Base-by-base conservation (phyloP, 2,797 vertebrate genomes). In the Remorina albescens region DNA sequence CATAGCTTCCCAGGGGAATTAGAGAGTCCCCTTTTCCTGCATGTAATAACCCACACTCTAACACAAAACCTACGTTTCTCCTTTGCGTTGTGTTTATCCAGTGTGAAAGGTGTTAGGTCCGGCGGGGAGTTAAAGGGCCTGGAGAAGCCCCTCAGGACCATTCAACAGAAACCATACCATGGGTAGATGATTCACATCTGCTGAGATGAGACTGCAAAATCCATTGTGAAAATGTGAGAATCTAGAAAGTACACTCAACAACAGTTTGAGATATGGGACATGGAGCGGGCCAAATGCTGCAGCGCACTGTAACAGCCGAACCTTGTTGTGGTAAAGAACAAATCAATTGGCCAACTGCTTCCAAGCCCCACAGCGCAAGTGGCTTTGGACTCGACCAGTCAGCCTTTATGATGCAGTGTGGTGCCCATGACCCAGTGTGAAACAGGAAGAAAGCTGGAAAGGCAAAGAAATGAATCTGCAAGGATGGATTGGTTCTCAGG, bases 41-140 rank as follows among this genome's bases (percentile, higher is more conserved):
- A 72, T 84, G 78, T 88, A 86, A 88, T 86, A 91, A 85, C 84
- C 84, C 70, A 32, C 70, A 74, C 47, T 76, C 69, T 42, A 80
- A 91, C 81, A 87, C 84, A 80, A 90, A 93, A 88, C 78, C 28
- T 79, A 28, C 66, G 44, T 85, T 83, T 82, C 76, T 81, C 77
- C 75, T 84, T 81, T 81, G 86, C 82, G 82, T 85, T 71, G 71
- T 90, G 86, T 89, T 91, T 92, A 87, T 90, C 59, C 78, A 89
- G 75, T 75, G 82, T 80, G 83, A 85, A 91, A 91, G 90, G 91
- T 91, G 91, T 91, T 88, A 88, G 76, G 87, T 92, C 89, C 82
- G 55, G 79, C 79, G 74, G 71, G 57, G 76, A 74, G 77, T 44
- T 59, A 73, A 60, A 78, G 67, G 30, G 61, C 67, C 60, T 1